Base-by-base conservation (phyloP, 2,113 vertebrate genomes). In the Odobenus rosmarus region DNA sequence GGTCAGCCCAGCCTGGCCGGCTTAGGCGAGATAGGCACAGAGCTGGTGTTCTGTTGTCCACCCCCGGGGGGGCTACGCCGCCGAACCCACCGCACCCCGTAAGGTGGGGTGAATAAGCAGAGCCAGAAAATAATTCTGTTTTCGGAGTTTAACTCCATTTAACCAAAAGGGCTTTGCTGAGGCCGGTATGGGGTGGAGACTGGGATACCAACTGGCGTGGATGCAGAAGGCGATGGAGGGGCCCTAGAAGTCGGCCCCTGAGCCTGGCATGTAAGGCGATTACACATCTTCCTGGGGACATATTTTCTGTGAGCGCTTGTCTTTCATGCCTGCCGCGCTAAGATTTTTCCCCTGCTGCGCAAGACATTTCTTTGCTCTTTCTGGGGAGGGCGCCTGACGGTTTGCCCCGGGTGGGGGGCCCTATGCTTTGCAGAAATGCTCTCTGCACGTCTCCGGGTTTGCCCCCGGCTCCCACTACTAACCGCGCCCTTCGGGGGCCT, bases 401-500 rank as follows among this genome's bases (percentile, higher is more conserved):
- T 62, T 87, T 16, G 81, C 51, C 33, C 79, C 1, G 13, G 88
- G 8, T 9, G 1, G 24, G 81, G 80, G 46, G 28, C 31, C 80
- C 69, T 5, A 0, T 51, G 88, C 46, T 88, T 90, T 89, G 62
- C 33, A 83, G 61, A 80, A 79, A 46, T 23, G 77, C 53, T 57
- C 21, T 55, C 39, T 5, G 12, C 46, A 46, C 0, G n/a, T 59
- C 49, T 39, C 2, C 0, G 61, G 71, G 80, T 53, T 83, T 26
- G 51, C 51, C 16, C 39, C 26, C 3, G 33, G 8, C 6, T 6
- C 71, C 62, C 80, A 28, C 79, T 5, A 57, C 80, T 98, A 98
- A 98, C 96, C 23, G 61, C 21, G 81, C 97, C 83, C 90, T 92
- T 72, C 79, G 82, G 98, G 98, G 96, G 98, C 98, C 98, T 90